Conservation (phyloP, 1,140 invertebrate genomes). For the Lepidotrigona ventralis region DNA sequence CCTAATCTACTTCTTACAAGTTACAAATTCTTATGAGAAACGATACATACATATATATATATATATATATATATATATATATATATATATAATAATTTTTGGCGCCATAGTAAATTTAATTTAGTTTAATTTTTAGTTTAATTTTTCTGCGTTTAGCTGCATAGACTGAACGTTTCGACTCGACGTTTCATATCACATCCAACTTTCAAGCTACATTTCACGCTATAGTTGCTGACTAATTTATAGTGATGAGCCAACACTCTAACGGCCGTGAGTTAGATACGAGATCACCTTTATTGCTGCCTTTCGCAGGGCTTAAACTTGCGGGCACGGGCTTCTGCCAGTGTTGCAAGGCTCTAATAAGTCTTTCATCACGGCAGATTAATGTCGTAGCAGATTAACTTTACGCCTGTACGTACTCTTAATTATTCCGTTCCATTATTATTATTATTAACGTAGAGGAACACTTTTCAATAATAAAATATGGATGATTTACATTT, state of each 20-base stretch:
- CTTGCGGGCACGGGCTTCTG: background rate
- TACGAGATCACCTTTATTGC: constrained; percentile 1
- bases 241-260: background rate
- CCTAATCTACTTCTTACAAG: too few species aligned
- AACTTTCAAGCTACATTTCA: background rate
- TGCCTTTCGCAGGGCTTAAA: constrained; percentile 2
- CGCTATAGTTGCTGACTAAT: background rate
- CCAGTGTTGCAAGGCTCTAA: background rate
- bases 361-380: background rate
- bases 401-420: background rate
- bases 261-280: background rate
- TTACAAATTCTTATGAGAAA: too few species aligned
- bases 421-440: background rate
- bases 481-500: too few species aligned
- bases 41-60: too few species aligned
- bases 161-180: background rate
- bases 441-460: background rate
- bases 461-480: background rate
- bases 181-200: background rate
- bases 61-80: too few species aligned
- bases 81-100: too few species aligned
- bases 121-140: too few species aligned
- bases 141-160: too few species aligned
- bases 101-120: too few species aligned
- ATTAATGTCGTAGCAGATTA: background rate